Evolutionary conservation across 2,888 invertebrate species (phyloP).

Genomic region (Fissipunctia ypsillon): DNA sequence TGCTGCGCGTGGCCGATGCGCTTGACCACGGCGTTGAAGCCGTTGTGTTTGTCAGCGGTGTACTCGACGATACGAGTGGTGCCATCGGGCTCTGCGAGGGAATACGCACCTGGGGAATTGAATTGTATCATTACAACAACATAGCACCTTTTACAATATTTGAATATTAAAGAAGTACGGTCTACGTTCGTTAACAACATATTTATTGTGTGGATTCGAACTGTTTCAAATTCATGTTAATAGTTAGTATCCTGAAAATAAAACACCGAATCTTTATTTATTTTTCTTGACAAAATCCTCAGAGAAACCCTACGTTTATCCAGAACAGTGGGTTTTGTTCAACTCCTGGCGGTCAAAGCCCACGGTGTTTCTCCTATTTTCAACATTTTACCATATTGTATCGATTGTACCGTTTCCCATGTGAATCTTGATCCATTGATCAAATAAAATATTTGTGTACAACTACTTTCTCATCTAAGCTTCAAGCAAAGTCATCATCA

Average conservation of each 20-base stretch:
- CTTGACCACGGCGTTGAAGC: slow-evolving; percentile 89
- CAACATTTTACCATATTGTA: not conserved
- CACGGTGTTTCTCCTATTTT: not conserved
- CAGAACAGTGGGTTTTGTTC: not conserved
- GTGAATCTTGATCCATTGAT: not conserved
- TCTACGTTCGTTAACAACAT: not conserved
- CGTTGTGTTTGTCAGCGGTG: slow-evolving; percentile 88
- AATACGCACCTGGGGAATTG: slow-evolving; percentile 84
- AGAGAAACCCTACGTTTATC: not conserved
- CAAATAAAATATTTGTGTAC: not conserved
- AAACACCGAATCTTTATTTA: not conserved
- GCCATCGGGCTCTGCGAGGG: slow-evolving; percentile 88
- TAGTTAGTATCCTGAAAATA: not conserved
- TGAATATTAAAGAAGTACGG: not conserved
- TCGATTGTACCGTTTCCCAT: not conserved
- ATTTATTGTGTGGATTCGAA: not conserved
- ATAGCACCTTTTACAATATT: not conserved
- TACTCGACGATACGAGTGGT: slow-evolving; percentile 89
- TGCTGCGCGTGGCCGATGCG: slow-evolving; percentile 87
- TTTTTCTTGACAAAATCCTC: not conserved
- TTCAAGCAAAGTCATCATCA: not conserved
- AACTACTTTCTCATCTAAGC: not conserved
- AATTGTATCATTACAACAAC: slow-evolving; percentile 13
- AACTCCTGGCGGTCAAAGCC: not conserved
- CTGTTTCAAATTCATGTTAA: not conserved